These are phyloP conservation scores for Scomber colias DNA, from an alignment of 2,113 vertebrate genomes.

Conservation along the genomic window DNA sequence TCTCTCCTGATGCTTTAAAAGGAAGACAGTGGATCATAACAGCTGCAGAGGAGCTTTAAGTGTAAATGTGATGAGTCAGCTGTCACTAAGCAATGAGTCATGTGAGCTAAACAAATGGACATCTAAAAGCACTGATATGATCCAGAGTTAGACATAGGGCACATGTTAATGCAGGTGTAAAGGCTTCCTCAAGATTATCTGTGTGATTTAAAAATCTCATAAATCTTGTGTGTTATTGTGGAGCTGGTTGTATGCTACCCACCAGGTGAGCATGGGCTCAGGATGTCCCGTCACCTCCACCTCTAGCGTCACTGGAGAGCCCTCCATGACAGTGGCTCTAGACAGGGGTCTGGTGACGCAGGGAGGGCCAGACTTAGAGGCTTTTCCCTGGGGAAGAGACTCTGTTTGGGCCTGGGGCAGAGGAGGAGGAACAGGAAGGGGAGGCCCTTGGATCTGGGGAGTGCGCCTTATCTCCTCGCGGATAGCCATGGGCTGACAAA, in stretches of 20 bases:
- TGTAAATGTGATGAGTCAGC: too few species aligned
- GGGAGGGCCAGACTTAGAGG: slow-evolving; percentile 59
- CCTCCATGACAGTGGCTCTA: slow-evolving; percentile 91
- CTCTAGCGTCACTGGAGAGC: slow-evolving; percentile 95
- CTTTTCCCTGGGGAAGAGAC: slow-evolving; percentile 78
- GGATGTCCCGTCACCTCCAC: slow-evolving; percentile 94
- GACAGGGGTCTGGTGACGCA: slow-evolving; percentile 91
- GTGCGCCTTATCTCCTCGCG: slow-evolving; percentile 88
- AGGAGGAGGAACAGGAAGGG: slow-evolving; percentile 52
- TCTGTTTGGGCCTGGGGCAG: slow-evolving; percentile 65
- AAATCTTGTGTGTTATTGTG: slow-evolving; percentile 72
- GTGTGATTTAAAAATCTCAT: slow-evolving; percentile 4
- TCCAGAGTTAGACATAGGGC: background rate
- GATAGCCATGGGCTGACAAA: slow-evolving; percentile 85
- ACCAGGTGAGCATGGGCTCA: slow-evolving; percentile 95
- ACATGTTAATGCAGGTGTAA: slow-evolving; percentile 10
- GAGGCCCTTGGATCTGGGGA: slow-evolving; percentile 86
- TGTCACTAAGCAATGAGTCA: too few species aligned
- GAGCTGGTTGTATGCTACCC: slow-evolving; percentile 93
- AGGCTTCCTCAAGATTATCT: background rate
- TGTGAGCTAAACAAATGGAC: too few species aligned
- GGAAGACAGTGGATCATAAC: too few species aligned
- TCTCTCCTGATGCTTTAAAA: too few species aligned
- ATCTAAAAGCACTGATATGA: too few species aligned
- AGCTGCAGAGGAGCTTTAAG: too few species aligned